Evolutionary conservation across 2,888 invertebrate genomes (phyloP).

Genomic region (Chrysina gloriosa): DNA sequence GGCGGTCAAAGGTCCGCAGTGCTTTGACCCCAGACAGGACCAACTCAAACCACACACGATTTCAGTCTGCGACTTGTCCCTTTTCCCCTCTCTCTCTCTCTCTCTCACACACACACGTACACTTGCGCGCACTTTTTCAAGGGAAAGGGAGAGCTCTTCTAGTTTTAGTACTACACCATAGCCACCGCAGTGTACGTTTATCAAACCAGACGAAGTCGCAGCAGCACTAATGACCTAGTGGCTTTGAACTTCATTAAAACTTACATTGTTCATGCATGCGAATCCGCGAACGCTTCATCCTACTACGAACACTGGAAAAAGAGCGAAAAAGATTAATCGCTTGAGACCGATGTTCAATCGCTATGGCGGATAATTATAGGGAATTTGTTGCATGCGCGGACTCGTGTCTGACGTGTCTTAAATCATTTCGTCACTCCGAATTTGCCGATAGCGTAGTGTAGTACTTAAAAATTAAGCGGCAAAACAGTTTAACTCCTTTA

Average conservation of each 20-base stretch:
- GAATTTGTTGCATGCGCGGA: not conserved
- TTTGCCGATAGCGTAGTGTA: not conserved
- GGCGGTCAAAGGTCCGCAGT: conserved; percentile 54
- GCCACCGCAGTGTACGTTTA: conserved; percentile 7
- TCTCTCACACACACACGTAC: conserved; percentile 2
- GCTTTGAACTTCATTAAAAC: conserved; percentile 34
- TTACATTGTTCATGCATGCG: conserved; percentile 3
- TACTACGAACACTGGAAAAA: conserved; percentile 4
- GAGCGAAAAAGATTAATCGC: not conserved
- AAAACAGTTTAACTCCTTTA: not conserved
- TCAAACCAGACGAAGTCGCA: conserved; percentile 22
- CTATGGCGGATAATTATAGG: not conserved
- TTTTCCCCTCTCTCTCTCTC: not conserved
- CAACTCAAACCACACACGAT: conserved; percentile 43
- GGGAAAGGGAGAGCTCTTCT: not conserved
- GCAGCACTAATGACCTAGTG: conserved; percentile 34
- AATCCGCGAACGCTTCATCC: not conserved
- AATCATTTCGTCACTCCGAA: conserved; percentile 12
- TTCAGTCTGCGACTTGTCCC: not conserved
- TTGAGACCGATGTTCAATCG: not conserved
- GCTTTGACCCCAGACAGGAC: conserved; percentile 51
- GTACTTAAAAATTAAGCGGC: not conserved
- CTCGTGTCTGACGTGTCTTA: not conserved
- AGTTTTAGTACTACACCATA: not conserved
- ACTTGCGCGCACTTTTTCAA: not conserved